Conservation (phyloP, 35 echinoderm and acorn worm species). For the Lytechinus variegatus region DNA sequence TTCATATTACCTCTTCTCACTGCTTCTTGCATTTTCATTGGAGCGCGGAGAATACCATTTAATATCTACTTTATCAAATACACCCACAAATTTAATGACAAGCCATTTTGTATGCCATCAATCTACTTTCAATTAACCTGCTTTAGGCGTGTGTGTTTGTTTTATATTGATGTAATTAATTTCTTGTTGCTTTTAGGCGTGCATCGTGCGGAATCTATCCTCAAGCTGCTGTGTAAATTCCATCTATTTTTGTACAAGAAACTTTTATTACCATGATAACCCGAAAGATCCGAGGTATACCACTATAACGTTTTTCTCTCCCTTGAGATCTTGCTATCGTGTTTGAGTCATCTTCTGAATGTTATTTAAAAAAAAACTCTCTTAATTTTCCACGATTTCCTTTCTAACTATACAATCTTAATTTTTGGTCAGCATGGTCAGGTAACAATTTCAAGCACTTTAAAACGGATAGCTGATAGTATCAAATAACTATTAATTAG, state of each 20-base stretch:
- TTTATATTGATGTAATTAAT: slow-evolving; percentile 15
- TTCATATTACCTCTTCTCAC: neutral
- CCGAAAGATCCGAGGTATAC: too few species aligned
- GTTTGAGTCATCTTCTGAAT: neutral
- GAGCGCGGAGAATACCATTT: neutral
- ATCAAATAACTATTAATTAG: neutral
- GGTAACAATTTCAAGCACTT: neutral
- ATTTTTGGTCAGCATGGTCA: neutral
- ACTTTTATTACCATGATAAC: neutral
- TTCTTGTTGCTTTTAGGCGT: neutral
- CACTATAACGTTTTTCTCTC: neutral
- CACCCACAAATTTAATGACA: neutral
- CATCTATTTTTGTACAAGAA: neutral
- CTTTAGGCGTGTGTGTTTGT: neutral
- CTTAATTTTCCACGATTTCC: neutral
- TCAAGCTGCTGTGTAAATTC: neutral
- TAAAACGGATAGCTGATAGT: neutral
- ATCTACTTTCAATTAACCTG: slow-evolving; percentile 5
- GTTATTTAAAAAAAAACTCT: too few species aligned
- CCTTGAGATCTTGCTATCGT: neutral
- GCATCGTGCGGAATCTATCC: neutral
- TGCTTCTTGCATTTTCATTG: neutral
- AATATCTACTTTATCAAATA: neutral
- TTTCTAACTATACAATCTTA: neutral
- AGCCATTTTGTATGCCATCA: neutral